Conservation (phyloP, 2,888 invertebrate species). For the Dryadula phaetusa region DNA sequence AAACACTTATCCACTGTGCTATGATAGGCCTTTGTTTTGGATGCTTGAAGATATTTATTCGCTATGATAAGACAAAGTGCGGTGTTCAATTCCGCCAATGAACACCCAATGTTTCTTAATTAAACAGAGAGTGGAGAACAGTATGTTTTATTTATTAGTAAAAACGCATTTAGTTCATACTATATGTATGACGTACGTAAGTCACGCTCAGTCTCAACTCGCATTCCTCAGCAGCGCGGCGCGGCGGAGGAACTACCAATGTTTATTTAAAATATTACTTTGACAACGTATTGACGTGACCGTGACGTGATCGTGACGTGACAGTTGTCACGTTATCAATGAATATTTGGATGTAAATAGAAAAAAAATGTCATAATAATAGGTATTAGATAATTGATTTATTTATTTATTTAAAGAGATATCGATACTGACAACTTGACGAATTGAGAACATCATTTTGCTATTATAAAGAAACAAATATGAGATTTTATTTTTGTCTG, state of each 20-base stretch:
- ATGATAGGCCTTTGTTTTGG: too few species aligned
- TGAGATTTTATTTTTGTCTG: too few species aligned
- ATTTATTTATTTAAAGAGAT: neutral
- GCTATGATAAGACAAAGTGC: too few species aligned
- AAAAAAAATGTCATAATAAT: neutral
- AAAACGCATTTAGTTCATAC: neutral
- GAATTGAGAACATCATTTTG: too few species aligned
- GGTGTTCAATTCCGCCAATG: neutral
- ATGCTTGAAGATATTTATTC: too few species aligned
- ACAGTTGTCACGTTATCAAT: neutral
- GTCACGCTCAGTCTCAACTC: neutral
- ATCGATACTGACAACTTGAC: too few species aligned
- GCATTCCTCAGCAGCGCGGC: constrained; percentile 1
- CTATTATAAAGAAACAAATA: too few species aligned
- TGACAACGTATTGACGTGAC: constrained; percentile 5
- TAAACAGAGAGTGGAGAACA: too few species aligned
- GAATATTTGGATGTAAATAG: neutral
- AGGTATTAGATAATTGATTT: neutral
- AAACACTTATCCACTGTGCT: too few species aligned
- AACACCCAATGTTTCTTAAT: too few species aligned
- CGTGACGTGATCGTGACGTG: too few species aligned
- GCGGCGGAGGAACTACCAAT: too few species aligned
- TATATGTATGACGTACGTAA: neutral
- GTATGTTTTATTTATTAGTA: neutral
- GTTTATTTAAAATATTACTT: constrained; percentile 9